Percentiles rank a stretch among this genome's conserved stretches.
Evolutionary conservation across 2,797 vertebrate genomes (phyloP).

Genomic region (Poeciliopsis turneri): DNA sequence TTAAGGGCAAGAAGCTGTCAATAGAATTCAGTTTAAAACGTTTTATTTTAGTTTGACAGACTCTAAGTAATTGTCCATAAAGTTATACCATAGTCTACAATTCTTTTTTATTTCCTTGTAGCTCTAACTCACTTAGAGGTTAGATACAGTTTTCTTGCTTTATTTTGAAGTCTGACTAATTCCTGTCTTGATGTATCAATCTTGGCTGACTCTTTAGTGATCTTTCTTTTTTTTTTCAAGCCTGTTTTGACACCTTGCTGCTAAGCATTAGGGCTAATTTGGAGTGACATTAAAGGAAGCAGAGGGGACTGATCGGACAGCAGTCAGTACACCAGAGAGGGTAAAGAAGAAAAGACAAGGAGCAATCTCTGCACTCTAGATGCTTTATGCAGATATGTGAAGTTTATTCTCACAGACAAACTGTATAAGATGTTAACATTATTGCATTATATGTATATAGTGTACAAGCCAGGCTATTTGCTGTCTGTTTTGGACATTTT

Average conservation of each 20-base stretch:
- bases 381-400: slow-evolving; percentile 36
- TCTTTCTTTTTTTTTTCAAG: slow-evolving; percentile 22
- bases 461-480: slow-evolving; percentile 48
- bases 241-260: slow-evolving; percentile 66
- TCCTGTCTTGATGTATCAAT: slow-evolving; percentile 27
- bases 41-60: slow-evolving; percentile 25
- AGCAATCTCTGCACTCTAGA: slow-evolving; percentile 52
- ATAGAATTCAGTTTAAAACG: slow-evolving; percentile 66
- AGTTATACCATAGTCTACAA: slow-evolving; percentile 8
- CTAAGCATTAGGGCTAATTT: slow-evolving; percentile 70
- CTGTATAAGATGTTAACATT: slow-evolving; percentile 40
- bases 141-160: slow-evolving; percentile 11
- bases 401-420: slow-evolving; percentile 26
- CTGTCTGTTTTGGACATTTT: slow-evolving; percentile 52
- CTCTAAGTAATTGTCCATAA: slow-evolving; percentile 20
- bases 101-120: slow-evolving; percentile 18
- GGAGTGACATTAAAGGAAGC: slow-evolving; percentile 62
- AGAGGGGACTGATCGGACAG: slow-evolving; percentile 55
- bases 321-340: slow-evolving; percentile 48
- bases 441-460: slow-evolving; percentile 56
- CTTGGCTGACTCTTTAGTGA: slow-evolving; percentile 43
- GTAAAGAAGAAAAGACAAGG: slow-evolving; percentile 34
- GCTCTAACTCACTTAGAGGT: slow-evolving; percentile 22
- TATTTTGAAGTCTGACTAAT: slow-evolving; percentile 20
- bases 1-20: slow-evolving; percentile 62